Base-by-base conservation (phyloP, 2,113 vertebrate genomes). In the Pachypanchax playfairii region DNA sequence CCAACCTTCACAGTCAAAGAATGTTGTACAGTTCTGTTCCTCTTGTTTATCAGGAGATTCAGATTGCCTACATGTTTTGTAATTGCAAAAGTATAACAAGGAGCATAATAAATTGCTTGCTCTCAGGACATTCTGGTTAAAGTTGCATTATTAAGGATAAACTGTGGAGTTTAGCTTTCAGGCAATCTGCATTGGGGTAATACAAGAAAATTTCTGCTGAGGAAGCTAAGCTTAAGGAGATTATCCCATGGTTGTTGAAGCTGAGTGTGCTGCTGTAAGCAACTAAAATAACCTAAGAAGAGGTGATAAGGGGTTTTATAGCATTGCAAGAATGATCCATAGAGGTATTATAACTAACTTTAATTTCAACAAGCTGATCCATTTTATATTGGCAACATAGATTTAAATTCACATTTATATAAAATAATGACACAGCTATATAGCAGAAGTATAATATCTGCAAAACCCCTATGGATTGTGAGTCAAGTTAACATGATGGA, bases 241-340 rank as follows among this genome's bases (percentile, higher is more conserved):
- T 82, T 81, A 72, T 35, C 52, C 41, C 18, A 26, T 43, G 39
- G 48, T 56, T 79, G 55, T 60, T 77, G 62, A 77, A 66, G 56
- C 76, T 49, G 60, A 57, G 64, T 22, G 52, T 75, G 70, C 73
- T 79, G 69, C 65, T 69, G 72, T 77, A 79, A 76, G 75, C 69
- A 81, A 78, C 78, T 78, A 70, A 66, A 77, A 78, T 73, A 72
- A 61, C 52, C 62, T 25, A 48, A 70, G 66, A 69, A 28, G 15
- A 48, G 59, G 11, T 59, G 57, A 81, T 65, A 25, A 65, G 67
- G n/a, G 36, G 55, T 65, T 77, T 76, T 63, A 62, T 21, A 46
- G 49, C 28, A 41, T 3, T 48, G 48, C 17, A 66, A 52, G 39
- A 42, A 35, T 62, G 49, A 33, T 36, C 51, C 28, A 44, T 20